Percentiles rank a stretch among this genome's conserved stretches.
Evolutionary conservation across 1,140 invertebrate species (phyloP).

Genomic region (Pseudoatta argentina): DNA sequence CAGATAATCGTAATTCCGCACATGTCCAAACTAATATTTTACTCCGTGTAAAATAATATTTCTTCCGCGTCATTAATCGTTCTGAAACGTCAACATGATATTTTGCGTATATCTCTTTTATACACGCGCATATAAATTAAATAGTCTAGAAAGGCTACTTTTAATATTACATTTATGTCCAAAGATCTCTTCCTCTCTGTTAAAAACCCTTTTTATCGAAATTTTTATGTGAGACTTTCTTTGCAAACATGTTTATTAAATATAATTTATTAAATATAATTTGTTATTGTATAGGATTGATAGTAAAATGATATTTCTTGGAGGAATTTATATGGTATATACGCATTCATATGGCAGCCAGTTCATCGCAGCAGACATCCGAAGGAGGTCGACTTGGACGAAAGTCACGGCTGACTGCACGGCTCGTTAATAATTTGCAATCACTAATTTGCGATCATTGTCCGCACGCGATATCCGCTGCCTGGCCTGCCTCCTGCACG

Average conservation of each 20-base stretch:
- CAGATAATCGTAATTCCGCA: not conserved
- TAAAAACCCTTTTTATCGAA: not conserved
- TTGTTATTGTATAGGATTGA: not conserved
- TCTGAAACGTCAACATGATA: not conserved
- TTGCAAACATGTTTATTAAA: not conserved
- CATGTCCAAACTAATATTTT: constrained; percentile 32
- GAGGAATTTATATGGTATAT: not conserved
- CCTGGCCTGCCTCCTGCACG: constrained; percentile 25
- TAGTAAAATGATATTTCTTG: constrained; percentile 2
- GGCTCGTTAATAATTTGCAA: constrained; percentile 74
- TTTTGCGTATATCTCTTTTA: not conserved
- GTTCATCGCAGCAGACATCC: not conserved
- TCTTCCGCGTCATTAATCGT: not conserved
- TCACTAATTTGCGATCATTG: constrained; percentile 75
- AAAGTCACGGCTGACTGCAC: constrained; percentile 67
- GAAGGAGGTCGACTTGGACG: constrained; percentile 61
- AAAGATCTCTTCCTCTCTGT: not conserved
- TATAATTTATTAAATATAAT: not conserved
- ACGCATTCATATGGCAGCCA: not conserved
- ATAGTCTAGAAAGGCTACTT: not conserved
- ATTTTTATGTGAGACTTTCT: not conserved
- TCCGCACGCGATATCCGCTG: constrained; percentile 74
- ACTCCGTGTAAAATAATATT: not conserved
- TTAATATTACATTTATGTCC: too few relatives aligned
- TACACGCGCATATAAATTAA: not conserved